These are phyloP conservation scores for Chironex yamaguchii DNA, from an alignment of 30 jellyfish, hydroid and myxozoan species.

Conservation along the genomic window DNA sequence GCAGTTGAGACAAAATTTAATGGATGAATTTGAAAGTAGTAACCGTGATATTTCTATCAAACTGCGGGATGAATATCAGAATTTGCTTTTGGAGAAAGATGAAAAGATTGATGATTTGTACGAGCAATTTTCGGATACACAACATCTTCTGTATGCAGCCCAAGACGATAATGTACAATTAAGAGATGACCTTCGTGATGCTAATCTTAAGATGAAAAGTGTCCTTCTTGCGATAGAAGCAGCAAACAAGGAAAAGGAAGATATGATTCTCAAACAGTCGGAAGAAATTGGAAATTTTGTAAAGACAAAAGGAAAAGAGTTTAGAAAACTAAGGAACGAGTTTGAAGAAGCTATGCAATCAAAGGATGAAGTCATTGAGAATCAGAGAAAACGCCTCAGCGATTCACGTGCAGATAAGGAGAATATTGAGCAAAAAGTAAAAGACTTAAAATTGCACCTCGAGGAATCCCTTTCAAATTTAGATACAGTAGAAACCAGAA, in stretches of 20 bases:
- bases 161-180: conserved; percentile 58
- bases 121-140: conserved; percentile 12
- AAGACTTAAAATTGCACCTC: conserved; percentile 19
- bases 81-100: conserved; percentile 44
- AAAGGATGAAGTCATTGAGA: conserved; percentile 67
- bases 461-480: conserved; percentile 40
- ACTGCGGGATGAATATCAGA: background rate
- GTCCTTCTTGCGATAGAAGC: background rate
- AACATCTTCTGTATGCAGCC: background rate
- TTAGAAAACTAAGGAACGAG: conserved; percentile 70
- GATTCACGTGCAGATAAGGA: conserved; percentile 33
- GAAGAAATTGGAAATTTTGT: conserved; percentile 74
- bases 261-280: conserved; percentile 30
- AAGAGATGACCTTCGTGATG: conserved; percentile 8
- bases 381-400: conserved; percentile 50
- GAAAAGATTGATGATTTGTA: conserved; percentile 47
- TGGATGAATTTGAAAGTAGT: conserved; percentile 8
- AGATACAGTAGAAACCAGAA: background rate
- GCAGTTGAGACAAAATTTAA: conserved; percentile 30
- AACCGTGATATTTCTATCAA: background rate
- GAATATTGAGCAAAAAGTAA: background rate
- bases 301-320: conserved; percentile 66
- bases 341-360: conserved; percentile 78
- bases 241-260: background rate
- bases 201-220: conserved; percentile 17